Base-by-base conservation (phyloP, 1,140 invertebrate genomes). In the Galendromus occidentalis region DNA sequence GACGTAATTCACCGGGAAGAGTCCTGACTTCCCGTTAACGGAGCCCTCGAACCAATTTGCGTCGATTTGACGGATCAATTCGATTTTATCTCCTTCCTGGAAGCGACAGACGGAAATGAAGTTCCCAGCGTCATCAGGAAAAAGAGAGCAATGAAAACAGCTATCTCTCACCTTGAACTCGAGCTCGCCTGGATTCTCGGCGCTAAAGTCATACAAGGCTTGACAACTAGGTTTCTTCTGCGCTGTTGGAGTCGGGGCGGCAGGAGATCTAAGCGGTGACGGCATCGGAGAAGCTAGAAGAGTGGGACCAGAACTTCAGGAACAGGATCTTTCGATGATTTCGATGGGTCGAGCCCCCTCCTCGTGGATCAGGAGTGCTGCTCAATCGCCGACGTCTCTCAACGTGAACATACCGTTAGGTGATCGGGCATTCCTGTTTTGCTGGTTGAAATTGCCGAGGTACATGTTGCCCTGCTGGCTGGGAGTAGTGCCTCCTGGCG, bases 121-220 rank as follows among this genome's bases (percentile, higher is more conserved):
- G n/a, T n/a, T n/a, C n/a, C n/a, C n/a, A n/a, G n/a, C n/a, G n/a
- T n/a, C n/a, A n/a, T n/a, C n/a, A 39, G 33, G 9, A 39, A 9
- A 39, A 39, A 9, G 33, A 39, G 9, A 6, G 33, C 4, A 39
- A 6, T 39, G 9, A 39, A 39, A 9, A 39, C 33, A 39, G n/a
- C n/a, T n/a, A n/a, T n/a, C n/a, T 69, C 65, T 73, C 77, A 86
- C 86, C 82, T 90, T 84, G 78, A 95, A 86, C 74, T 85, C 84
- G 71, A 97, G 81, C 80, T 98, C 94, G 44, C 91, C 91, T 67
- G 88, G 87, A 79, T 95, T 97, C 79, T 97, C 92, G 1, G 94
- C 84, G 45, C 95, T 90, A 76, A 98, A 98, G 78, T 97, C 93
- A 76, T 97, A 98, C n/a, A 97, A 78, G 44, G 92, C 93, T 70